phyloP scores from a whole-genome alignment of 2,113 vertebrate species.

The Lathamus discolor region DNA sequence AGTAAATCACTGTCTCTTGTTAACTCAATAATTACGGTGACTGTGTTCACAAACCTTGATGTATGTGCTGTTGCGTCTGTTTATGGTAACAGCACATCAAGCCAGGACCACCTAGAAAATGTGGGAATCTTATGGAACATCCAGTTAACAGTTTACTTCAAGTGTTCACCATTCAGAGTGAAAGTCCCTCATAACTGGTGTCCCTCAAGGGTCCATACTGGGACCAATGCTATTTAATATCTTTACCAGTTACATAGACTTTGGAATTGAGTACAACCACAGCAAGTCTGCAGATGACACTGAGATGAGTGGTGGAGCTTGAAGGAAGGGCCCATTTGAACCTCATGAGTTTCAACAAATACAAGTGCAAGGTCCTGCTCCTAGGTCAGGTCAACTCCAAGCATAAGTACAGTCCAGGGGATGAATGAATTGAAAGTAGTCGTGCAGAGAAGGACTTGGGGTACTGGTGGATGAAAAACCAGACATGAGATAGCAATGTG shows the following conservation, averaged over 20 bases:
- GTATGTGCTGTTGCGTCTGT: neutral
- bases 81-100: neutral
- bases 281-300: neutral
- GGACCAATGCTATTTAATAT: neutral
- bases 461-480: neutral
- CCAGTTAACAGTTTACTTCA: neutral
- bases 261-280: neutral
- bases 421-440: neutral
- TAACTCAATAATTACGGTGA: neutral
- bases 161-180: neutral
- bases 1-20: neutral
- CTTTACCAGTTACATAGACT: fast-evolving
- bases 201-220: too few species aligned
- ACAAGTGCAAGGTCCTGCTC: neutral
- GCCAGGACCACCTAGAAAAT: neutral
- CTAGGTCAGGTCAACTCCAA: neutral
- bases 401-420: fast-evolving
- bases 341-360: neutral
- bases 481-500: neutral
- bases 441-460: neutral
- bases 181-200: neutral
- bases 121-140: neutral
- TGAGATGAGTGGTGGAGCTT: neutral
- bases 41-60: neutral
- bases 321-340: neutral